Evolutionary conservation across 2,888 invertebrate species (phyloP), one percentile per base, ranked within the genome.

Genomic region (Cetonia aurata): DNA sequence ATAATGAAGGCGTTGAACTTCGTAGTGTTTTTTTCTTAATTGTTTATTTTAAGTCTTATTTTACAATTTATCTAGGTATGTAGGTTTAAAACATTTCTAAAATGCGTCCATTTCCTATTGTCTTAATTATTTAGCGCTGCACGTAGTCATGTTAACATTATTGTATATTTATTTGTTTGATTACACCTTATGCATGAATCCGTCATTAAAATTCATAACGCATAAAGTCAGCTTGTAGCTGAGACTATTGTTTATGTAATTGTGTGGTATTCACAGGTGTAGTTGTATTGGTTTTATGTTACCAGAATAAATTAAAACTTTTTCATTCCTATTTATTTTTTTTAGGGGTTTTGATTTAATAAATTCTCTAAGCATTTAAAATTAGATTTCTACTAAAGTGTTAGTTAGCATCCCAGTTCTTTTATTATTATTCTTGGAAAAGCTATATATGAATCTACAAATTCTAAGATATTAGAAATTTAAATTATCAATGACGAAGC

Each of bases 81-180:
- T 69, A 60, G 60, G 69, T 53, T 53, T 52, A 52, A 46, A 56
- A 60, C 69, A 69, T 53, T 53, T 60, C 69, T 69, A 46, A 60
- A 37, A 37, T 37, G 46, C 46, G 33, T 42, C 46, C 48, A n/a
- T 59, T 62, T 33, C 44, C 44, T 48, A 33, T 62, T 69, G 62
- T 67, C 55, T 73, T 72, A 73, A 73, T 77, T 72, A 75, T 74
- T 75, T 62, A 33, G 68, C 73, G 69, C 75, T 65, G 72, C 75
- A 77, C 75, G 73, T 72, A 72, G 70, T 72, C 72, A 70, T 76
- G 77, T 75, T 74, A 76, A 75, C 75, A 72, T 71, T 72, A 70
- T 62, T 37, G 62, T 72, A 74, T 75, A 73, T 74, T 74, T 42
- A 19, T 9, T 17, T 42, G 13, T 57, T 19, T 59, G 57, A 59